A percentile compares a stretch with the other conserved stretches of the same genome.
These are phyloP conservation scores for Chloroceryle amazona DNA, from an alignment of 2,797 vertebrate genomes.

Conservation along the genomic window DNA sequence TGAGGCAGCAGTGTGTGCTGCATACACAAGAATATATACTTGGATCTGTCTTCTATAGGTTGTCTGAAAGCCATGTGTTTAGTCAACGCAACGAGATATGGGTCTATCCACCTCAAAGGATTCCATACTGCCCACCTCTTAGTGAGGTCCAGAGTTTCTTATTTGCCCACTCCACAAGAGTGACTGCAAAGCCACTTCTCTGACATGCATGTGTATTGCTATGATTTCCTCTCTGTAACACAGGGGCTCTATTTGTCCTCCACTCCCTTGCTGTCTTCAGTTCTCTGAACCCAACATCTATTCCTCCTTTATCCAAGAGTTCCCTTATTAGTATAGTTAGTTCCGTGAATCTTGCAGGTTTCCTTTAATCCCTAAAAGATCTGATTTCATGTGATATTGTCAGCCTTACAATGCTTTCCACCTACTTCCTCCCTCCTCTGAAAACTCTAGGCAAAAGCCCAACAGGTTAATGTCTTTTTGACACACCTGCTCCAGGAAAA, in stretches of 20 bases:
- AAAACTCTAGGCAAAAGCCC: not conserved
- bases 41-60: not conserved
- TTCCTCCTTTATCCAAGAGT: not conserved
- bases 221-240: not conserved
- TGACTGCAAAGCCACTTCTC: not conserved
- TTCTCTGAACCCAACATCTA: not conserved
- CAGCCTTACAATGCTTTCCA: not conserved
- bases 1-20: rapidly evolving
- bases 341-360: not conserved
- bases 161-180: not conserved
- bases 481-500: not conserved
- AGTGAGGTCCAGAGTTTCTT: not conserved
- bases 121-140: not conserved
- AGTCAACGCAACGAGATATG: not conserved
- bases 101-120: rapidly evolving
- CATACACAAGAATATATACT: not conserved
- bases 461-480: not conserved
- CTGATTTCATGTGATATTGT: not conserved
- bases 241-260: not conserved
- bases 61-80: not conserved
- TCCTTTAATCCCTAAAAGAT: not conserved
- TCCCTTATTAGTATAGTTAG: not conserved
- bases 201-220: not conserved
- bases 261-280: not conserved
- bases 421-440: not conserved